Base-by-base conservation (phyloP, 2,113 vertebrate genomes). In the Dinomys branickii region DNA sequence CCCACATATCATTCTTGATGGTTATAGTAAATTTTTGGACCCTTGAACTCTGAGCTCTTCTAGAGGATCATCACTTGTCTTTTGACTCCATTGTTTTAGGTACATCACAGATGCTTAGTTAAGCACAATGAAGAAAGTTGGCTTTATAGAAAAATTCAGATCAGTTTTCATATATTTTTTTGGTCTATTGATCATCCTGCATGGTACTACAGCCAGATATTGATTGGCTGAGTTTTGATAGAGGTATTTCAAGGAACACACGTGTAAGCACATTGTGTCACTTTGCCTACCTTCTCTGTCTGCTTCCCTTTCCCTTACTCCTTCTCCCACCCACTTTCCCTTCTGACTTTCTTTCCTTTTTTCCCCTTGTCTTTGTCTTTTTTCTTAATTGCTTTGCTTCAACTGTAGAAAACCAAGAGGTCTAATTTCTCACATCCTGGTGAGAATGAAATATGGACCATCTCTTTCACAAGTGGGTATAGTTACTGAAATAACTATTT, bases 71-170 rank as follows among this genome's bases (percentile, higher is more conserved):
- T 52, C 65, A 19, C 33, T 73, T 73, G 17, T 83, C 17, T 80
- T 95, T 81, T 86, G 85, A 89, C 54, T 83, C 38, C 58, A 14
- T 67, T 5, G 35, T 94, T 50, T 59, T 58, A 47, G 56, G 10
- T 19, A 50, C 30, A 61, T 93, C 4, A 30, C 24, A 50, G 16
- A n/a, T 33, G 58, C 44, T 65, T 52, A 1, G 5, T 84, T 58
- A 81, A 81, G 80, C 59, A 44, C 52, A 63, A 30, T 58, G 14
- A 20, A 8, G 22, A 87, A 83, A 82, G 78, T 52, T 89, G 91
- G 82, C 85, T 96, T 98, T 20, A 94, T 95, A 97, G 98, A 96
- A 96, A 93, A 95, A 88, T 63, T 92, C 93, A 97, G 95, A 83
- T 94, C 85, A 95, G 4, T 93, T 88, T 95, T 96, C 77, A 75